phyloP scores from a whole-genome alignment of 2,888 invertebrate genomes.

The Rutpela maculata region DNA sequence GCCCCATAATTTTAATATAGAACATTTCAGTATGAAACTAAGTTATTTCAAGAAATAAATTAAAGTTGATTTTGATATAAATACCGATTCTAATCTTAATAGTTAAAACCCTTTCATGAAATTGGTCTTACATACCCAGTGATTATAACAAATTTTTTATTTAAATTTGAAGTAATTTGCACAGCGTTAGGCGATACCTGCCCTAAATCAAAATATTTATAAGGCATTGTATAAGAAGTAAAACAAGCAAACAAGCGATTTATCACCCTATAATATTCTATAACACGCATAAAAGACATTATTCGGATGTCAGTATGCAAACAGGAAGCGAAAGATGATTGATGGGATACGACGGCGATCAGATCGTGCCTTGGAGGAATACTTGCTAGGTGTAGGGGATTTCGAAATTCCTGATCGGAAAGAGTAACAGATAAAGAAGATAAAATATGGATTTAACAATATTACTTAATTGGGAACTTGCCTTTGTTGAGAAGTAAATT shows the following conservation, averaged over 20 bases:
- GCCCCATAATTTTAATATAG: no score
- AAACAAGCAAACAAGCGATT: conserved; percentile 31
- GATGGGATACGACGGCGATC: conserved; percentile 57
- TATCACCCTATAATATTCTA: conserved; percentile 49
- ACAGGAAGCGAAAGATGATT: conserved; percentile 66
- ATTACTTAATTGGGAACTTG: neutral
- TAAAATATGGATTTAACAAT: neutral
- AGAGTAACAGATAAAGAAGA: neutral
- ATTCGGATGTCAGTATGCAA: conserved; percentile 64
- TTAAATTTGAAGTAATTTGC: no score
- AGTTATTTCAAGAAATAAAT: no score
- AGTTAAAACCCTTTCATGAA: no score
- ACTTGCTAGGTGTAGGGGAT: conserved; percentile 13
- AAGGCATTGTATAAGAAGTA: conserved; percentile 1
- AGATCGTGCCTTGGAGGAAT: conserved; percentile 51
- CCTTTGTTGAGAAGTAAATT: neutral
- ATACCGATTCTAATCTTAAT: no score
- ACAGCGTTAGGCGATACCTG: neutral
- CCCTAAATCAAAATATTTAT: conserved; percentile 2
- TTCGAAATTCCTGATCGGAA: neutral
- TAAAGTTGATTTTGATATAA: no score
- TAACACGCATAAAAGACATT: conserved; percentile 61
- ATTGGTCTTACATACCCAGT: no score
- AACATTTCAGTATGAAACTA: no score
- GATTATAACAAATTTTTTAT: no score